Base-by-base conservation (phyloP, 2,113 vertebrate genomes). In the Zeus faber region DNA sequence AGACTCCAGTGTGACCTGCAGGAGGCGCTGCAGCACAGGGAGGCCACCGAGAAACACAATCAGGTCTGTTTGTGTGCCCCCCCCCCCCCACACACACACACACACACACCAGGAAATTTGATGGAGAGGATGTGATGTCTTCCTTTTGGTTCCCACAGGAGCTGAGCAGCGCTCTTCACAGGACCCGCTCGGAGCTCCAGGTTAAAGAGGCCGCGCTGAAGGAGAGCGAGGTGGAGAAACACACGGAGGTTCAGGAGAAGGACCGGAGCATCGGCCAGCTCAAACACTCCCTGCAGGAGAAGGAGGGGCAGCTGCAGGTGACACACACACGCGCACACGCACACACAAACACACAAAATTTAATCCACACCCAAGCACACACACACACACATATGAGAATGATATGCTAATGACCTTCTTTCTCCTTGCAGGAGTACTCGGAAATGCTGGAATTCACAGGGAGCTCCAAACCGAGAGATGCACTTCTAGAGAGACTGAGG, bases 11-110 rank as follows among this genome's bases (percentile, higher is more conserved):
- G 81, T 2, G 78, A 87, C 0, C 75, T 95, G 0, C 85, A 76
- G 4, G 92, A 93, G 33, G 90, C 78, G 0, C 86, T 95, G 51
- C 90, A 92, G 81, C 92, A 96, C 83, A 90, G 89, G 61, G 94
- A 94, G 67, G 89, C 88, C 43, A 87, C 91, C 0, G 89, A 92
- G 78, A 93, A 91, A 62, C 93, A 97, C 83, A 98, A 93, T 72
- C 92, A 95, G 91, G 96, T 97, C 7, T 31, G 68, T 64, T 26
- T 22, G 2, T 22, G 11, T 52, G 31, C 24, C 24, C 4, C n/a
- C 3, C 13, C 17, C 1, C 2, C 21, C n/a, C n/a, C n/a, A n/a
- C n/a, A n/a, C n/a, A n/a, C n/a, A n/a, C n/a, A n/a, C n/a, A n/a
- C n/a, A n/a, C n/a, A n/a, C n/a, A n/a, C n/a, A n/a, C n/a, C n/a